A percentile compares a stretch with the other conserved stretches of the same genome.
phyloP scores from a whole-genome alignment of 2,888 invertebrate genomes.

The Sarcophaga carnaria region DNA sequence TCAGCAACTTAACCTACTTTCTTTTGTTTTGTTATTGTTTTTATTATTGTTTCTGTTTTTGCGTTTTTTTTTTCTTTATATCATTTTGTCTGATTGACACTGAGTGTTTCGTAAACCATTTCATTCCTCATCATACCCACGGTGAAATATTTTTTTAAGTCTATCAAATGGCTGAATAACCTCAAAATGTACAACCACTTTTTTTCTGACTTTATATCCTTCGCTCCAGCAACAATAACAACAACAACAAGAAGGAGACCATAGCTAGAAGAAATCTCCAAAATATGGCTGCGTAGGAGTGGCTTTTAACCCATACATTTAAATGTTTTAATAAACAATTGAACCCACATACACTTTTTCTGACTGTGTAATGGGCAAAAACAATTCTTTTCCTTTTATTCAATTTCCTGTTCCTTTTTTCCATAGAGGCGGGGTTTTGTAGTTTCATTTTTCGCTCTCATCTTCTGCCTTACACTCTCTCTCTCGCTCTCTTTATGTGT shows the following conservation, averaged over 20 bases:
- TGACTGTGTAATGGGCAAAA: neutral
- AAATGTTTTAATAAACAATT: slow-evolving; percentile 1
- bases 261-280: slow-evolving; percentile 70
- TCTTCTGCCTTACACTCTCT: neutral
- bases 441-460: slow-evolving; percentile 8
- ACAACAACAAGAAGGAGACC: neutral
- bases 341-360: slow-evolving; percentile 44
- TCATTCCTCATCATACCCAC: slow-evolving; percentile 10
- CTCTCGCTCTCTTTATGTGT: neutral
- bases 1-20: slow-evolving; percentile 67
- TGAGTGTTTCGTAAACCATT: slow-evolving; percentile 35
- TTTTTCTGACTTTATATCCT: slow-evolving; percentile 62
- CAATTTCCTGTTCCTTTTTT: slow-evolving; percentile 3
- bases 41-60: too few relatives aligned
- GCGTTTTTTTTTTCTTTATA: neutral
- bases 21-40: neutral
- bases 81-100: slow-evolving; percentile 9
- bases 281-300: slow-evolving; percentile 82
- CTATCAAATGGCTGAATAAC: slow-evolving; percentile 48
- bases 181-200: slow-evolving; percentile 54
- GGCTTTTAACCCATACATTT: slow-evolving; percentile 72
- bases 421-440: slow-evolving; percentile 53
- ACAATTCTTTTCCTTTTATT: neutral
- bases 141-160: neutral
- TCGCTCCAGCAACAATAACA: slow-evolving; percentile 4